Base-by-base conservation (phyloP, 2,888 invertebrate genomes). In the Mylabris sibirica region DNA sequence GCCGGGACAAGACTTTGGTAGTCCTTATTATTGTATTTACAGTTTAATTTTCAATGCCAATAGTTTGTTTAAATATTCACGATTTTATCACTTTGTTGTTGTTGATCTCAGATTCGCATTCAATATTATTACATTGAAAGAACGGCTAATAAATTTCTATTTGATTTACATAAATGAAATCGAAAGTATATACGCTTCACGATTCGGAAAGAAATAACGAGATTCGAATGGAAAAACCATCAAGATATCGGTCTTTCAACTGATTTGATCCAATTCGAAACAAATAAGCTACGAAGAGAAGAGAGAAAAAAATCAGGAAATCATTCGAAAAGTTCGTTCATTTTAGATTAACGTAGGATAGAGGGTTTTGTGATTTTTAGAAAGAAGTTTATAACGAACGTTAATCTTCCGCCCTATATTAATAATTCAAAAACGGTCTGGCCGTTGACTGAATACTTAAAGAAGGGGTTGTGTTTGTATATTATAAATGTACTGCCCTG, bases 1-100 rank as follows among this genome's bases (percentile, higher is more conserved):
- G 79, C 79, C 78, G 79, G 81, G 79, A 81, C 81, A 82, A 78
- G 80, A 74, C 79, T 82, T 81, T 81, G 80, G 80, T 82, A 78
- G 77, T 78, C 73, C 80, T 79, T 78, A 78, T 80, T 78, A 79
- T 77, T 30, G 30, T 5, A n/a, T 79, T 78, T 76, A 76, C 76
- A 79, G 76, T 80, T 78, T 78, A 76, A 76, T 78, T 78, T 76
- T 76, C 75, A 75, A 75, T 76, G 74, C 73, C 74, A 73, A 75
- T 77, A 79, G 76, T 76, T 73, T 71, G 24, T 76, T 74, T 78
- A 76, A 78, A 79, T 80, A 80, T 80, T 80, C 79, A 80, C 78
- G 78, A 77, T 75, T 77, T 78, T 74, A 74, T 77, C 75, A 68
- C 41, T 2, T 24, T 30, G 30, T 30, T 30, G 30, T 30, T 53